Percentiles rank a stretch among this genome's conserved stretches.
These are phyloP conservation scores for Schizopygopsis malacanthus DNA, from an alignment of 2,797 vertebrate species.

Conservation along the genomic window DNA sequence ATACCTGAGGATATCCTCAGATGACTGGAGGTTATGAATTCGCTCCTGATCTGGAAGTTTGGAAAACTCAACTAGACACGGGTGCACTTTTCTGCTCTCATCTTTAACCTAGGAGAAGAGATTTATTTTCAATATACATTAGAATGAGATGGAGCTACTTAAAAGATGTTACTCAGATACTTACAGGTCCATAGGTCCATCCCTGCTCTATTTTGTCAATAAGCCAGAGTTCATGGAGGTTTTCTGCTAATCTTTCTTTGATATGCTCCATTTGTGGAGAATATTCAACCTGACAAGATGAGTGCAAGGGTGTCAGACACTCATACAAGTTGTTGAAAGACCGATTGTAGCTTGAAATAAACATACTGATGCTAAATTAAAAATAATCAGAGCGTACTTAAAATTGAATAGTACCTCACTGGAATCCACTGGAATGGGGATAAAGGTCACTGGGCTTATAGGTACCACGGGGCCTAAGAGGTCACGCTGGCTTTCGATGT, in stretches of 20 bases:
- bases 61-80: constrained; percentile 90
- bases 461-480: constrained; percentile 85
- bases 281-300: constrained; percentile 80
- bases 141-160: background rate
- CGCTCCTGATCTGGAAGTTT: constrained; percentile 90
- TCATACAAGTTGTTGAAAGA: background rate
- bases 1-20: constrained; percentile 89
- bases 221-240: constrained; percentile 94
- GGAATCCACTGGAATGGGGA: constrained; percentile 87
- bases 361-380: background rate
- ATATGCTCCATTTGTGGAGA: constrained; percentile 91
- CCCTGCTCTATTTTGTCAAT: constrained; percentile 92
- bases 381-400: background rate
- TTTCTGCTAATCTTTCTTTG: constrained; percentile 90
- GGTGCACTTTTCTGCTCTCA: constrained; percentile 88
- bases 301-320: background rate
- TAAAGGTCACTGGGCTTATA: constrained; percentile 85
- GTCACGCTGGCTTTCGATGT: constrained; percentile 75
- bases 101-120: constrained; percentile 84
- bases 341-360: constrained; percentile 1
- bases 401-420: constrained; percentile 80
- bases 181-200: constrained; percentile 90
- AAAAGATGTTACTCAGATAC: constrained; percentile 52
- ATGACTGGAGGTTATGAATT: constrained; percentile 89
- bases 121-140: background rate